Conservation (phyloP, 2,113 vertebrate species). For the Blennius ocellaris region DNA sequence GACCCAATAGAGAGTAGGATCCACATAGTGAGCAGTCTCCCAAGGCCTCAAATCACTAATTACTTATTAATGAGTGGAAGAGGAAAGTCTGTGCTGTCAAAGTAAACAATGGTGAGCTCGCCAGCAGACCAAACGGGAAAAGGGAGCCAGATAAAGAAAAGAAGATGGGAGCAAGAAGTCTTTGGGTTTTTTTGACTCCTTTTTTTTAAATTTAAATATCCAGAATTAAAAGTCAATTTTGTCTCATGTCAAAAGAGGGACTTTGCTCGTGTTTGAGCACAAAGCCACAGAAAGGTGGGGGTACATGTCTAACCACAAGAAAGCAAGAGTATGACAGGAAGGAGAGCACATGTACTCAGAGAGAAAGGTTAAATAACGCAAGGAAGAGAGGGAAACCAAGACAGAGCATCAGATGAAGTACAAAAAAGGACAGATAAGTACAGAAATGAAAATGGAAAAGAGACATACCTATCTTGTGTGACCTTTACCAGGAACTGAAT, state of each 20-base stretch:
- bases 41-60: conserved; percentile 69
- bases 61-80: conserved; percentile 76
- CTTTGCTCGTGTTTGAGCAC: conserved; percentile 5
- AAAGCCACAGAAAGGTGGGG: neutral
- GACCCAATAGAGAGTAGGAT: conserved; percentile 45
- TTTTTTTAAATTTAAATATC: conserved; percentile 3
- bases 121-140: conserved; percentile 13
- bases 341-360: conserved; percentile 9
- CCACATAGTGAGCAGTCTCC: conserved; percentile 56
- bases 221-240: conserved; percentile 2
- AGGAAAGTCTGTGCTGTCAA: conserved; percentile 65
- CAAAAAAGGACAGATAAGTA: conserved; percentile 62
- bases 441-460: conserved; percentile 64
- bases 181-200: neutral
- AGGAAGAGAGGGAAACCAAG: conserved; percentile 22
- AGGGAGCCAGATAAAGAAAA: neutral
- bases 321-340: conserved; percentile 12
- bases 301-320: conserved; percentile 8
- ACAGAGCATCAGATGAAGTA: conserved; percentile 52
- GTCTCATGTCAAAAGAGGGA: neutral
- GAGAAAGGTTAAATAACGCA: conserved; percentile 53
- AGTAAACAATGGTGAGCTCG: conserved; percentile 66
- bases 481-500: conserved; percentile 71
- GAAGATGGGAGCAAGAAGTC: conserved; percentile 1
- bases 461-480: conserved; percentile 65